phyloP scores from a whole-genome alignment of 2,888 invertebrate species.

The Drosophila greeni region DNA sequence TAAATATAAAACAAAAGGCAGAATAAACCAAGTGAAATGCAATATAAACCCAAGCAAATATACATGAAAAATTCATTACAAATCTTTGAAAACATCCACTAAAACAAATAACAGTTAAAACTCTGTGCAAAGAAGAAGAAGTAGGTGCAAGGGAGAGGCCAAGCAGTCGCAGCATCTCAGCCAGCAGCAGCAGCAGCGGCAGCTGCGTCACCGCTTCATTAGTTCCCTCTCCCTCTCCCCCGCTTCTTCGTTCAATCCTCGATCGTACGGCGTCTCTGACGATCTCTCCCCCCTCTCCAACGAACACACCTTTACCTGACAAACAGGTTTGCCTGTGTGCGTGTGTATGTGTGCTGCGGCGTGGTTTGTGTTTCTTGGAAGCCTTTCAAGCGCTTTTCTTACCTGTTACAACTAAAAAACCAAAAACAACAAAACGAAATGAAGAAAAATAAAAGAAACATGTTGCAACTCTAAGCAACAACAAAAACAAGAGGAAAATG shows the following conservation, averaged over 20 bases:
- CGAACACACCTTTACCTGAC: constrained; percentile 66
- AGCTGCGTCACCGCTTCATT: constrained; percentile 38
- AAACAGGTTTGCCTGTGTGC: constrained; percentile 67
- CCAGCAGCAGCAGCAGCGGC: not conserved
- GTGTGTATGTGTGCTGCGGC: not conserved
- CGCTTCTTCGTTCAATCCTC: not conserved
- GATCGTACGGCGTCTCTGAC: constrained; percentile 20
- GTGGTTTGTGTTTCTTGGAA: constrained; percentile 60
- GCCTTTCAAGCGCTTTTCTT: constrained; percentile 69
- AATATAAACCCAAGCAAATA: not conserved
- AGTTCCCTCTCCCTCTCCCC: constrained; percentile 5
- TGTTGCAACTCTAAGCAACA: constrained; percentile 38
- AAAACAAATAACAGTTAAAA: constrained; percentile 16
- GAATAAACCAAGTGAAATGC: not conserved
- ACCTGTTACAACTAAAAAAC: constrained; percentile 49
- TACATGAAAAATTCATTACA: not conserved
- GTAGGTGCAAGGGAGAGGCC: constrained; percentile 9
- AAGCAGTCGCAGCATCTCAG: constrained; percentile 15
- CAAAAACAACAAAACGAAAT: constrained; percentile 49
- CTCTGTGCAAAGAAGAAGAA: constrained; percentile 3
- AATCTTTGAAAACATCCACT: not conserved
- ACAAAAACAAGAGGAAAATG: constrained; percentile 4
- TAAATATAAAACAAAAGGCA: not conserved
- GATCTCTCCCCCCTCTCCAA: constrained; percentile 46
- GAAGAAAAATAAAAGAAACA: constrained; percentile 54